Percentiles rank a stretch among this genome's conserved stretches.
Conservation (phyloP, 2,888 invertebrate species). For the Phragmatobia fuliginosa region DNA sequence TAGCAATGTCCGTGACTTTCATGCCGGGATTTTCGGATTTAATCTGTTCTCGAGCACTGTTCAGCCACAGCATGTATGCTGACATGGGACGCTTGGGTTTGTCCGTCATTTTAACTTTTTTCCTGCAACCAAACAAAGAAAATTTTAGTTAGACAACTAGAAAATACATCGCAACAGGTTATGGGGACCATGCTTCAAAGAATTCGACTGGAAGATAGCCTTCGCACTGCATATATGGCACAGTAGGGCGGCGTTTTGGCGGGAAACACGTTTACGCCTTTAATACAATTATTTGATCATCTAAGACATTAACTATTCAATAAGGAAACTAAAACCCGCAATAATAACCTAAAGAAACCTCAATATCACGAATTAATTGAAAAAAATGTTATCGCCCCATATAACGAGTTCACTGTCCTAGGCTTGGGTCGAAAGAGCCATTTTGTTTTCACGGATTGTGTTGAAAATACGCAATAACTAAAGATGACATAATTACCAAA, state of each 20-base stretch:
- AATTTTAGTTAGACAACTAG: slow-evolving; percentile 45
- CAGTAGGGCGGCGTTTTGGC: slow-evolving; percentile 83
- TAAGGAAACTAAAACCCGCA: slow-evolving; percentile 45
- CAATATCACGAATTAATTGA: slow-evolving; percentile 53
- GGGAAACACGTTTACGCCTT: slow-evolving; percentile 76
- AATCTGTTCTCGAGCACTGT: slow-evolving; percentile 94
- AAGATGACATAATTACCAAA: slow-evolving; percentile 79
- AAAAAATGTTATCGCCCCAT: slow-evolving; percentile 79
- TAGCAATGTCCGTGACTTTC: slow-evolving; percentile 96
- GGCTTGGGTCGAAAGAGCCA: slow-evolving; percentile 85
- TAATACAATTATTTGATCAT: slow-evolving; percentile 39
- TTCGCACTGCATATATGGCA: slow-evolving; percentile 63
- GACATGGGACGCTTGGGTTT: slow-evolving; percentile 97
- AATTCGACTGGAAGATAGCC: slow-evolving; percentile 59
- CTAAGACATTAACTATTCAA: slow-evolving; percentile 30
- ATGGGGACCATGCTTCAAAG: slow-evolving; percentile 62
- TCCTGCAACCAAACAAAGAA: slow-evolving; percentile 71
- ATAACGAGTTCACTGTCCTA: slow-evolving; percentile 85
- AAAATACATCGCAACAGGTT: slow-evolving; percentile 68
- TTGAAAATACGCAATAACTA: slow-evolving; percentile 84
- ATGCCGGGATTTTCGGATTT: slow-evolving; percentile 97
- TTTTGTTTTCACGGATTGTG: slow-evolving; percentile 86
- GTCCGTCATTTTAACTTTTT: slow-evolving; percentile 91
- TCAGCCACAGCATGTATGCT: slow-evolving; percentile 98
- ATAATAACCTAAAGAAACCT: slow-evolving; percentile 45